Conservation (phyloP, 2,888 invertebrate species). For the Yponomeuta malinellus region DNA sequence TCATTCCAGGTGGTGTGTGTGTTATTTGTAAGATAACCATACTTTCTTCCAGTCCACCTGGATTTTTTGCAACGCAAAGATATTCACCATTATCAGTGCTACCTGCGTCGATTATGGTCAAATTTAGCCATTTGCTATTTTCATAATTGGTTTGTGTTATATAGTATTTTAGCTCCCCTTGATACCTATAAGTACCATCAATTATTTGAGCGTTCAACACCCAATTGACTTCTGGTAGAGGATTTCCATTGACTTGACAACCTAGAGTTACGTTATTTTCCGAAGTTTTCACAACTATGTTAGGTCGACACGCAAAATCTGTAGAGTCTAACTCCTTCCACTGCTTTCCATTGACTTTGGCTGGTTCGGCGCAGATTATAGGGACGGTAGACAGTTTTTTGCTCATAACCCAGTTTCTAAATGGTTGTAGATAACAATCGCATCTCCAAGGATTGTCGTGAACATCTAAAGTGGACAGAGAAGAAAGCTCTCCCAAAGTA, state of each 20-base stretch:
- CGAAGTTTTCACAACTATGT: constrained; percentile 79
- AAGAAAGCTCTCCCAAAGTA: constrained; percentile 79
- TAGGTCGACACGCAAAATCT: constrained; percentile 89
- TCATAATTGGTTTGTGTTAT: constrained; percentile 48
- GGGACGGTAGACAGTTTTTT: constrained; percentile 84
- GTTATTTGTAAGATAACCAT: constrained; percentile 80
- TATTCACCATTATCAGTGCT: constrained; percentile 83
- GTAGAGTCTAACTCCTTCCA: constrained; percentile 84
- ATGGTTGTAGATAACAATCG: constrained; percentile 87
- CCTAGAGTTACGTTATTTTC: constrained; percentile 82
- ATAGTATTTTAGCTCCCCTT: constrained; percentile 67
- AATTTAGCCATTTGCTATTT: constrained; percentile 78
- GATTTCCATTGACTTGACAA: constrained; percentile 85
- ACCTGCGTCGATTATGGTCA: constrained; percentile 79
- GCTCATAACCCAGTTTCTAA: constrained; percentile 84
- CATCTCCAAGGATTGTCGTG: constrained; percentile 92
- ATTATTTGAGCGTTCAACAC: constrained; percentile 79
- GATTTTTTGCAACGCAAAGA: constrained; percentile 87
- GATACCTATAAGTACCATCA: constrained; percentile 68
- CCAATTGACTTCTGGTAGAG: constrained; percentile 86
- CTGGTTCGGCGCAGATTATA: constrained; percentile 83
- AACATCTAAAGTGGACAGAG: constrained; percentile 83
- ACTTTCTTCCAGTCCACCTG: constrained; percentile 85
- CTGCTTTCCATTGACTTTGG: constrained; percentile 78
- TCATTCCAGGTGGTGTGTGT: constrained; percentile 53